Conservation (phyloP, 2,797 vertebrate genomes). For the Dromococcyx pavoninus region DNA sequence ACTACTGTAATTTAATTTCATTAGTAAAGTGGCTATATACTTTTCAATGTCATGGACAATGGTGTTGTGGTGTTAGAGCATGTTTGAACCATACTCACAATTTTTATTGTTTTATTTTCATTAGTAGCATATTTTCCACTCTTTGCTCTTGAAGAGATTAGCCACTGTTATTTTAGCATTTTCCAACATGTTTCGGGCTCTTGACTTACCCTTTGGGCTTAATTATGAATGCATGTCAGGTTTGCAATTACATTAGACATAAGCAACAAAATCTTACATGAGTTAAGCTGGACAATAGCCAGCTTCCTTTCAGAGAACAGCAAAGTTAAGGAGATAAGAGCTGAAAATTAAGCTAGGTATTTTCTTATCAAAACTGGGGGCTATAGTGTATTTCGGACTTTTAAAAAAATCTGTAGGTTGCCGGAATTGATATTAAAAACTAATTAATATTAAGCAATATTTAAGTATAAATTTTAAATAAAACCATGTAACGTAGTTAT, state of each 20-base stretch:
- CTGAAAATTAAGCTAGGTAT: not conserved
- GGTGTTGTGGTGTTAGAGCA: not conserved
- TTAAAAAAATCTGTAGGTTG: not conserved
- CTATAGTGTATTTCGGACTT: not conserved
- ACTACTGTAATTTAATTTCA: slow-evolving; percentile 35
- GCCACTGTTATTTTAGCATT: slow-evolving; percentile 29
- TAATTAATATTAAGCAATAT: not conserved
- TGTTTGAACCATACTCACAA: slow-evolving; percentile 1
- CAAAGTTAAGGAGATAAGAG: slow-evolving; percentile 37
- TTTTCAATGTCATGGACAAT: slow-evolving; percentile 17
- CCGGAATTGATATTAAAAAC: not conserved
- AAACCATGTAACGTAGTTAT: not conserved
- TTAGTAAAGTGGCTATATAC: not conserved
- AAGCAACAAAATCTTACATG: slow-evolving; percentile 63
- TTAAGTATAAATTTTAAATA: not conserved
- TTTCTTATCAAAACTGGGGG: not conserved
- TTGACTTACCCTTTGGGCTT: slow-evolving; percentile 32
- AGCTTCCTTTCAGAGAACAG: slow-evolving; percentile 46
- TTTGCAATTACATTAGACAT: slow-evolving; percentile 68
- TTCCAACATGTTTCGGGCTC: slow-evolving; percentile 1
- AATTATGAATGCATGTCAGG: slow-evolving; percentile 63
- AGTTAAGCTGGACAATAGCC: slow-evolving; percentile 70
- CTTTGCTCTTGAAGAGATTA: slow-evolving; percentile 24
- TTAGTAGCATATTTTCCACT: slow-evolving; percentile 23
- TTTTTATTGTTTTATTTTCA: slow-evolving; percentile 52